phyloP scores from a whole-genome alignment of 2,888 invertebrate species.

The Syritta pipiens region DNA sequence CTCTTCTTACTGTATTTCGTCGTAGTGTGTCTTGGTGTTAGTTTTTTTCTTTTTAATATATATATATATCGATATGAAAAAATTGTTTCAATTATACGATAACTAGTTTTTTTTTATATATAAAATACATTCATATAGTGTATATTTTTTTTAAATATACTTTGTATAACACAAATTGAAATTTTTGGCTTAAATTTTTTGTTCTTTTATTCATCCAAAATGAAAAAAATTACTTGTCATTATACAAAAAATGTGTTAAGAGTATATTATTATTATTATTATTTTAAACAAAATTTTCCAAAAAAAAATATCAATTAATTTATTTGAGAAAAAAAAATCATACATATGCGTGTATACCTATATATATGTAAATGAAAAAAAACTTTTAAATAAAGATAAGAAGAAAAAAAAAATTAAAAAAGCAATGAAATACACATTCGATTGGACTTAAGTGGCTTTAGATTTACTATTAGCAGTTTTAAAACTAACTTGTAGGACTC shows the following conservation, averaged over 20 bases:
- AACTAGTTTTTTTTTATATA: slow-evolving; percentile 46
- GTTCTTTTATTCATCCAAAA: slow-evolving; percentile 18
- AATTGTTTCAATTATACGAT: slow-evolving; percentile 55
- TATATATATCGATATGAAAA: slow-evolving; percentile 56
- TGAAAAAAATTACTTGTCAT: no score
- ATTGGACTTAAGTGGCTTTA: slow-evolving; percentile 74
- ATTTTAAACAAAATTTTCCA: no score
- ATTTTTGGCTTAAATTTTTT: slow-evolving; percentile 55
- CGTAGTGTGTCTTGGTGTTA: slow-evolving; percentile 59
- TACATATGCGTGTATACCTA: slow-evolving; percentile 41
- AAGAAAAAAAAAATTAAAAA: slow-evolving; percentile 29
- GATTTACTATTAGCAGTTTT: slow-evolving; percentile 91
- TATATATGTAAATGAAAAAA: no score
- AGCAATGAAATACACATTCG: slow-evolving; percentile 37
- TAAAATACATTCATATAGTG: slow-evolving; percentile 43
- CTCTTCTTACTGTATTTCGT: slow-evolving; percentile 59
- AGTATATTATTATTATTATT: slow-evolving; percentile 47
- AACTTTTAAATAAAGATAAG: not conserved
- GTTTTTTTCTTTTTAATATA: slow-evolving; percentile 17
- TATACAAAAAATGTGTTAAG: slow-evolving; percentile 45
- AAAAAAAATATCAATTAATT: no score
- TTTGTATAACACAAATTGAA: slow-evolving; percentile 56
- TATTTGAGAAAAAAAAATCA: no score
- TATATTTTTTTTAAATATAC: slow-evolving; percentile 36
- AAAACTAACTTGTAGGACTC: slow-evolving; percentile 95